Percentiles rank a stretch among this genome's conserved stretches.
These are phyloP conservation scores for Cynaeus angustus DNA, from an alignment of 2,888 invertebrate genomes.

Conservation along the genomic window DNA sequence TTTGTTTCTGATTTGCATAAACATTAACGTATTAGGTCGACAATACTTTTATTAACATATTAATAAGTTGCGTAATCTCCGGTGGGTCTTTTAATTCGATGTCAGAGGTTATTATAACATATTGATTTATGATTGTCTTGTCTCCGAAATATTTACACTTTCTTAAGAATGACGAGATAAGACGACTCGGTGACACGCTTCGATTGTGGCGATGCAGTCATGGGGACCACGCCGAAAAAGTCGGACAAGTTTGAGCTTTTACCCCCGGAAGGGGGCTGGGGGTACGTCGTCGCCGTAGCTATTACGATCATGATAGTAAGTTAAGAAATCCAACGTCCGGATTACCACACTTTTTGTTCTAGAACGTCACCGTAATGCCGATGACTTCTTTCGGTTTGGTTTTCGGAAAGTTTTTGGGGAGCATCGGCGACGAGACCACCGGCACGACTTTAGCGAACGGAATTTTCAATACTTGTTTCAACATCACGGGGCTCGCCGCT, in stretches of 20 bases:
- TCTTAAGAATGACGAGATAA: slow-evolving; percentile 28
- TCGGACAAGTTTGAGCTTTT: slow-evolving; percentile 47
- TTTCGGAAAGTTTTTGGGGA: slow-evolving; percentile 80
- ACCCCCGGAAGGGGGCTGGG: slow-evolving; percentile 81
- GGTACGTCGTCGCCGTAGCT: slow-evolving; percentile 83
- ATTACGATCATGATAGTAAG: slow-evolving; percentile 85
- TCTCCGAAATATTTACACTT: slow-evolving; percentile 19
- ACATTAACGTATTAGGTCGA: slow-evolving; percentile 27
- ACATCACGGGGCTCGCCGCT: slow-evolving; percentile 79
- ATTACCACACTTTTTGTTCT: slow-evolving; percentile 57
- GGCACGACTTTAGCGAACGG: slow-evolving; percentile 82
- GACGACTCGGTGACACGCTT: not conserved
- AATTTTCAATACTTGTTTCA: slow-evolving; percentile 79
- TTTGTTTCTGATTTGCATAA: slow-evolving; percentile 24
- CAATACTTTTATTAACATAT: slow-evolving; percentile 21
- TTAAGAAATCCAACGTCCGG: slow-evolving; percentile 57
- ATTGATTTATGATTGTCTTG: slow-evolving; percentile 30
- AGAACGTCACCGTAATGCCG: slow-evolving; percentile 81
- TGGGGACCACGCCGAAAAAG: slow-evolving; percentile 4
- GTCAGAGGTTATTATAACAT: not conserved
- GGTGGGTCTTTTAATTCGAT: slow-evolving; percentile 1
- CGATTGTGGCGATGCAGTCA: not conserved
- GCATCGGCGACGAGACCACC: slow-evolving; percentile 80
- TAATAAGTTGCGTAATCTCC: slow-evolving; percentile 13
- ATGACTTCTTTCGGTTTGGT: slow-evolving; percentile 81